These are phyloP conservation scores for Iguana delicatissima DNA, from an alignment of 2,797 vertebrate species.

Conservation along the genomic window DNA sequence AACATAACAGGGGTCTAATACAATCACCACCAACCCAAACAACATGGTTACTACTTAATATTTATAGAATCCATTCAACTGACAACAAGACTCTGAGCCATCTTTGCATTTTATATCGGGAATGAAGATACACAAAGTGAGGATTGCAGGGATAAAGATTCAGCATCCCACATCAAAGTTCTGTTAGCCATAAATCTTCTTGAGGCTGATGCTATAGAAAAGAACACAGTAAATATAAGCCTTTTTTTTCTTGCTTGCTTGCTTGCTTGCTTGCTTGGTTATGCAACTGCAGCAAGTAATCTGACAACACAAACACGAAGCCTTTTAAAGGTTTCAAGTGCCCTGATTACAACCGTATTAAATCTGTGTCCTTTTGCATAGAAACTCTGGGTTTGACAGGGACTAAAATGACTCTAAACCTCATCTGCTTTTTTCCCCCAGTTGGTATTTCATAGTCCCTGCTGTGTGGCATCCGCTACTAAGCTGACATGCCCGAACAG, in stretches of 20 bases:
- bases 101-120: constrained; percentile 36
- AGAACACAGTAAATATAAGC: constrained; percentile 33
- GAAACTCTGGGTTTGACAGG: constrained; percentile 70
- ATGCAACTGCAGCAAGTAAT: constrained; percentile 67
- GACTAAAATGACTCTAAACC: constrained; percentile 73
- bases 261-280: constrained; percentile 33
- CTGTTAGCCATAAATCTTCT: constrained; percentile 22
- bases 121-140: constrained; percentile 38
- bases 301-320: constrained; percentile 69
- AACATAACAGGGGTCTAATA: not conserved
- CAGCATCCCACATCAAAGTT: constrained; percentile 38
- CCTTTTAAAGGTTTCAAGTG: constrained; percentile 70
- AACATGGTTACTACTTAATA: constrained; percentile 34
- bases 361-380: constrained; percentile 70
- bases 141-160: constrained; percentile 42
- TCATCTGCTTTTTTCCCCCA: constrained; percentile 61
- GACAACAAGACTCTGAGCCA: constrained; percentile 35
- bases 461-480: constrained; percentile 73
- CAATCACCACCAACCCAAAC: not conserved
- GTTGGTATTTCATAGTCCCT: constrained; percentile 68
- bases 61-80: constrained; percentile 38
- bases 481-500: constrained; percentile 75
- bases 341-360: constrained; percentile 77
- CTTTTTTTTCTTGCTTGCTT: not conserved
- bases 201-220: constrained; percentile 43